Evolutionary conservation across 2,113 vertebrate species (phyloP).

Genomic region (Phalacrocorax pelagicus): DNA sequence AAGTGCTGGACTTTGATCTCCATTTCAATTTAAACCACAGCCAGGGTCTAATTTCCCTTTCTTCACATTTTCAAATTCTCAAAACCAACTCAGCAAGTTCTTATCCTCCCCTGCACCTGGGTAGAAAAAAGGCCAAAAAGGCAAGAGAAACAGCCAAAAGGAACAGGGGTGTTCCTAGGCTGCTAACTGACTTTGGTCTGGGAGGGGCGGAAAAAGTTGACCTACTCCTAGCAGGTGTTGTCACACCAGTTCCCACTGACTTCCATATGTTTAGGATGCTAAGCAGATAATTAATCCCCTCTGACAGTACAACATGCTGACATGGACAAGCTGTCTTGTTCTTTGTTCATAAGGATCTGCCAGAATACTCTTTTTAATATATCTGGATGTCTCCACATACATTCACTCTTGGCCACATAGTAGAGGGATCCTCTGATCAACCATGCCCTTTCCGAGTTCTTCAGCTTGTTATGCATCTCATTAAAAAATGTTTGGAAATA

Average conservation of each 20-base stretch:
- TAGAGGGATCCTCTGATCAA: background rate
- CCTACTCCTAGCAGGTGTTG: background rate
- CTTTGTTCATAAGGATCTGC: background rate
- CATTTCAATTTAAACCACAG: constrained; percentile 56
- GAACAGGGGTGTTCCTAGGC: background rate
- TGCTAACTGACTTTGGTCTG: background rate
- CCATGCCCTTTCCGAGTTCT: background rate
- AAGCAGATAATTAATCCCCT: background rate
- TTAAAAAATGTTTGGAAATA: background rate
- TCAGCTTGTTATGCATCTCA: background rate
- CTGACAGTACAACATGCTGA: background rate
- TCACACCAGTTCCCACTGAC: background rate
- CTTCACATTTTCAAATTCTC: constrained; percentile 64
- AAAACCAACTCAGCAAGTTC: constrained; percentile 68
- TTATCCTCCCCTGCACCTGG: constrained; percentile 56
- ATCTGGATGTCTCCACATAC: background rate
- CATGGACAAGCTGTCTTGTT: background rate
- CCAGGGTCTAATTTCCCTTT: constrained; percentile 68
- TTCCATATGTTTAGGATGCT: background rate
- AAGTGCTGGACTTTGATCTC: constrained; percentile 57
- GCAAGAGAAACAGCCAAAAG: constrained; percentile 25
- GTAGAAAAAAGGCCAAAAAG: constrained; percentile 31
- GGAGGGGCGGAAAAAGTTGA: background rate
- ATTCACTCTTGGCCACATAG: background rate
- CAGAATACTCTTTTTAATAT: background rate